Evolutionary conservation across 2,113 vertebrate genomes (phyloP).

Genomic region (Zingel zingel): DNA sequence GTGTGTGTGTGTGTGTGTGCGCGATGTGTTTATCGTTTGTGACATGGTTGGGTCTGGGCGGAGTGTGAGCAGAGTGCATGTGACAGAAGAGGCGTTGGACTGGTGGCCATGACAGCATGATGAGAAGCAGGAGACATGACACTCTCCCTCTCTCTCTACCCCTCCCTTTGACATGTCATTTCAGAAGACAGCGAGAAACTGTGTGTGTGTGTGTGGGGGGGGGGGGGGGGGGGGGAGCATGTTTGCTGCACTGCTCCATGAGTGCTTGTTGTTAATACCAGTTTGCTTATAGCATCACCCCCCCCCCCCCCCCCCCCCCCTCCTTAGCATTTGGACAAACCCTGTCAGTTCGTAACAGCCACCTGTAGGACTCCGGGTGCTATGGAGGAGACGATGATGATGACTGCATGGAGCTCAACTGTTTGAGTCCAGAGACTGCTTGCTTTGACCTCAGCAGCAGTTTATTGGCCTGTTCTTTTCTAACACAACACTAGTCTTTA

Average conservation of each 20-base stretch:
- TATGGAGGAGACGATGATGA: background rate
- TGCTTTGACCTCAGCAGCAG: background rate
- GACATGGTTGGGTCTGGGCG: conserved; percentile 70
- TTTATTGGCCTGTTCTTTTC: background rate
- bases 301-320: background rate
- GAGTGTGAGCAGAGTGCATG: conserved; percentile 81
- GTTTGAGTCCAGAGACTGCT: background rate
- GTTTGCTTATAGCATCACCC: conserved; percentile 31
- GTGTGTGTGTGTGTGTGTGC: conserved; percentile 17
- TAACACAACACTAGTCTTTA: background rate
- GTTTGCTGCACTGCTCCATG: conserved; percentile 16
- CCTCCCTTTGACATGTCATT: conserved; percentile 58
- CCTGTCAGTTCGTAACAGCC: conserved; percentile 25
- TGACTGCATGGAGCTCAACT: background rate
- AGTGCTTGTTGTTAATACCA: conserved; percentile 25
- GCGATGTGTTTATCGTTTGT: conserved; percentile 92
- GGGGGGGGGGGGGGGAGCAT: background rate
- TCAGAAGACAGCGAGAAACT: conserved; percentile 59
- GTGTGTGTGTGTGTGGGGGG: conserved; percentile 19
- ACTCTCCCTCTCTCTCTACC: conserved; percentile 49
- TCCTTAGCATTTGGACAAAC: conserved; percentile 20
- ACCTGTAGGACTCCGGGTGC: conserved; percentile 27
- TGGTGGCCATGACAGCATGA: conserved; percentile 79
- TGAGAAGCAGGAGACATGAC: conserved; percentile 86
- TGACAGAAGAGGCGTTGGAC: conserved; percentile 77